Evolutionary conservation across 92 coral and sea anemone genomes (phyloP).

Genomic region (Phymanthus crucifer): DNA sequence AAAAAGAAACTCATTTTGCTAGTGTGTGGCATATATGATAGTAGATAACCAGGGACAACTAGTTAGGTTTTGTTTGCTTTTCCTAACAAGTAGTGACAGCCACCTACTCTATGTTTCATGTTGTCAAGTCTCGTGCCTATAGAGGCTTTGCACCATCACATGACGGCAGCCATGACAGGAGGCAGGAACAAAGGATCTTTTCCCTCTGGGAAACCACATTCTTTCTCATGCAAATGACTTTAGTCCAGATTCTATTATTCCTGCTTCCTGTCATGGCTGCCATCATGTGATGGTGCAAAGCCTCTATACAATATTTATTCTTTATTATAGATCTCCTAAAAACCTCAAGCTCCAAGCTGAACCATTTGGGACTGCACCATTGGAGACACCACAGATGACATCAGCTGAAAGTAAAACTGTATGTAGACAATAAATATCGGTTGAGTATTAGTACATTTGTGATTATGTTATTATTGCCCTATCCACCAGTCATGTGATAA

Average conservation of each 20-base stretch:
- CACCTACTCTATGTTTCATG: background rate
- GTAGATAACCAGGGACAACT: no score
- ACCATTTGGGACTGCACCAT: constrained; percentile 15
- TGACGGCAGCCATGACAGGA: no score
- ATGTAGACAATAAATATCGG: background rate
- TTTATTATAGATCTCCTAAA: constrained; percentile 12
- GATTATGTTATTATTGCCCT: background rate
- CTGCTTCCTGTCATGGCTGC: no score
- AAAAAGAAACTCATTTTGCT: no score
- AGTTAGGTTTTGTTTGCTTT: no score
- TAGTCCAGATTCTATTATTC: no score
- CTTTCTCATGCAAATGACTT: no score
- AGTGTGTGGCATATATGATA: no score
- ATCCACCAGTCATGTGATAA: constrained; percentile 39
- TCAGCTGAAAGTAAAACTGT: constrained; percentile 40
- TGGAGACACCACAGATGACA: constrained; percentile 42
- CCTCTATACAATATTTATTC: background rate
- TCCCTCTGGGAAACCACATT: no score
- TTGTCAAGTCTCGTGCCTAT: background rate
- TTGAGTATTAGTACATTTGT: background rate
- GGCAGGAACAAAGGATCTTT: no score
- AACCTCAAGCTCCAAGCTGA: constrained; percentile 31
- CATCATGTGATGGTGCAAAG: no score
- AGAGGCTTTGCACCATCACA: no score
- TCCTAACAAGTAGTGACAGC: constrained; percentile 14